A percentile compares a stretch with the other conserved stretches of the same genome.
Evolutionary conservation across 2,888 invertebrate genomes (phyloP).

Genomic region (Polyommatus iphigenia): DNA sequence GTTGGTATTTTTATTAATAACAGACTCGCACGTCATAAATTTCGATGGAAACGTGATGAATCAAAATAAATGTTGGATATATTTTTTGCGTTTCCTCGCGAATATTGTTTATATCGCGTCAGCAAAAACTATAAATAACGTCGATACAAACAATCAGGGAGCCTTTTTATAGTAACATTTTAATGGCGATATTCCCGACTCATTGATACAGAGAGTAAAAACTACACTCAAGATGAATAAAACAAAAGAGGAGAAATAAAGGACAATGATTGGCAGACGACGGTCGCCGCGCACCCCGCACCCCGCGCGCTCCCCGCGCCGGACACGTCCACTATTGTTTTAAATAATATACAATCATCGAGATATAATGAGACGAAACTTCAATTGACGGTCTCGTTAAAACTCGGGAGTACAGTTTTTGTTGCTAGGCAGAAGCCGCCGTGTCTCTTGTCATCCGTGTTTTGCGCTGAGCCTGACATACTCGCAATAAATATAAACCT

Average conservation of each 20-base stretch:
- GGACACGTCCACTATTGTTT: conserved; percentile 66
- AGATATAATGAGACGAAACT: conserved; percentile 49
- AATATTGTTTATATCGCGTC: conserved; percentile 14
- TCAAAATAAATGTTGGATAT: conserved; percentile 17
- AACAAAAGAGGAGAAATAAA: conserved; percentile 37
- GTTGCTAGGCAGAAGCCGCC: conserved; percentile 25
- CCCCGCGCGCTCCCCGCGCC: conserved; percentile 50
- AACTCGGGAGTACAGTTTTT: conserved; percentile 41
- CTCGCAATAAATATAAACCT: not conserved
- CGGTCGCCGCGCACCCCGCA: conserved; percentile 45
- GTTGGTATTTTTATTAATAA: not conserved
- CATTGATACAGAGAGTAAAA: conserved; percentile 31
- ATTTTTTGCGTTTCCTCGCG: conserved; percentile 22
- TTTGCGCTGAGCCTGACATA: not conserved
- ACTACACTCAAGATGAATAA: conserved; percentile 32
- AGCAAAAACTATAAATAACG: conserved; percentile 27
- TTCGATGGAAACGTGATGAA: conserved; percentile 16
- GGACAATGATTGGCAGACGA: conserved; percentile 55
- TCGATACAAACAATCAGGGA: conserved; percentile 26
- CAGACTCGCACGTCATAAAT: conserved; percentile 10
- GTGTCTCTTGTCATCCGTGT: not conserved
- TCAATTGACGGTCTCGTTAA: conserved; percentile 44
- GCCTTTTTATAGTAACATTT: conserved; percentile 24
- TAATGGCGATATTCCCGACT: conserved; percentile 27
- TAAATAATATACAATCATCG: conserved; percentile 54